Conservation (phyloP, 2,888 invertebrate species). For the Himalopsyche japonica region DNA sequence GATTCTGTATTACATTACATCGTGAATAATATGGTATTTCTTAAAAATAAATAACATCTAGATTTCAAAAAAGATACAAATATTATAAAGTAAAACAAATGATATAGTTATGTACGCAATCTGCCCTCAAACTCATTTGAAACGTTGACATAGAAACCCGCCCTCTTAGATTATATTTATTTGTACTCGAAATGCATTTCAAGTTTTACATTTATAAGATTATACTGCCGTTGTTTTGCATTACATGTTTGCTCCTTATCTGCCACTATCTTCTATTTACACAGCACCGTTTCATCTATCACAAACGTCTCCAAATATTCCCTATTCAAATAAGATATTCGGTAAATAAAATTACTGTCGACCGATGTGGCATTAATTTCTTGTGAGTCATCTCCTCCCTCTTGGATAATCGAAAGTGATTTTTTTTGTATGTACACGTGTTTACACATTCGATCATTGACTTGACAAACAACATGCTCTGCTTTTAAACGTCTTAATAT, state of each 20-base stretch:
- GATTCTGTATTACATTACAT: too few relatives aligned
- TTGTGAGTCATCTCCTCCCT: background rate
- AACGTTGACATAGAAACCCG: background rate
- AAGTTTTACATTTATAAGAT: background rate
- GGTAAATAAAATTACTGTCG: background rate
- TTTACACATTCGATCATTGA: background rate
- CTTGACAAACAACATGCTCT: background rate
- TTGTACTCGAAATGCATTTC: background rate
- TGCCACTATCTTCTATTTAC: background rate
- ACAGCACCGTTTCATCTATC: background rate
- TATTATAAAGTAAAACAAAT: too few relatives aligned
- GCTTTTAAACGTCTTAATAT: background rate
- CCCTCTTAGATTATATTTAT: background rate
- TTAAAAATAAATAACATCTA: too few relatives aligned
- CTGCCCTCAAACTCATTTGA: too few relatives aligned
- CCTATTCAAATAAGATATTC: background rate
- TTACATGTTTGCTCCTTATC: background rate
- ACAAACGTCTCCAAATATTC: background rate
- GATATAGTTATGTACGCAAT: too few relatives aligned
- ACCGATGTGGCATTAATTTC: background rate
- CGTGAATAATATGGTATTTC: too few relatives aligned
- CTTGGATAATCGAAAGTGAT: background rate
- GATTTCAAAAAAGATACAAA: too few relatives aligned
- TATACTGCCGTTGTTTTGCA: background rate
- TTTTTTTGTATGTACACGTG: background rate